Conservation (phyloP, 2,888 invertebrate genomes). For the Adineta ricciae region DNA sequence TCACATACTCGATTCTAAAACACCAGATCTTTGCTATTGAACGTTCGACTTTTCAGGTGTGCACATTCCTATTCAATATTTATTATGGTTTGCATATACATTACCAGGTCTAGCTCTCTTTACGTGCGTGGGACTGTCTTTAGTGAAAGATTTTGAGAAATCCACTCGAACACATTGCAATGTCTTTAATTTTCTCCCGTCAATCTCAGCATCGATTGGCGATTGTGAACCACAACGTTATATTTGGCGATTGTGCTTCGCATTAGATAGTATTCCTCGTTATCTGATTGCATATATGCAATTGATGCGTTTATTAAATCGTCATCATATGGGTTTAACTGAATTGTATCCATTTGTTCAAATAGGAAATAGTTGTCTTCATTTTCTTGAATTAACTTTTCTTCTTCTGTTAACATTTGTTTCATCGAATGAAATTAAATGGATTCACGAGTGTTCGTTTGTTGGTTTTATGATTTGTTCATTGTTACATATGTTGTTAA, state of each 20-base stretch:
- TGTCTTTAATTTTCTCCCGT: slow-evolving; percentile 27
- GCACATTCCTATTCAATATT: not conserved
- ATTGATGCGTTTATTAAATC: slow-evolving; percentile 2
- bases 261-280: slow-evolving; percentile 28
- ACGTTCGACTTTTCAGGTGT: not conserved
- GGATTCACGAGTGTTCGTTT: slow-evolving; percentile 27
- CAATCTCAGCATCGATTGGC: slow-evolving; percentile 27
- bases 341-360: not conserved
- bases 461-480: slow-evolving; percentile 27
- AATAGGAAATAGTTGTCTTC: slow-evolving; percentile 17
- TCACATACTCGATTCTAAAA: not conserved
- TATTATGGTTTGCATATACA: slow-evolving; percentile 22
- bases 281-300: slow-evolving; percentile 26
- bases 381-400: slow-evolving; percentile 26
- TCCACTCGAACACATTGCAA: slow-evolving; percentile 26
- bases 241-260: slow-evolving; percentile 32
- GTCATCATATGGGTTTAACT: not conserved
- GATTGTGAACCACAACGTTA: slow-evolving; percentile 30
- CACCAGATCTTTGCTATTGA: not conserved
- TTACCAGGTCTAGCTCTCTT: slow-evolving; percentile 23
- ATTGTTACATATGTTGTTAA: slow-evolving; percentile 24
- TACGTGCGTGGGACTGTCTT: slow-evolving; percentile 23
- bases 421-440: slow-evolving; percentile 28
- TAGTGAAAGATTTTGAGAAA: slow-evolving; percentile 26
- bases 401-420: slow-evolving; percentile 25